phyloP scores from a whole-genome alignment of 2,888 invertebrate genomes.

The Diloba caeruleocephala region DNA sequence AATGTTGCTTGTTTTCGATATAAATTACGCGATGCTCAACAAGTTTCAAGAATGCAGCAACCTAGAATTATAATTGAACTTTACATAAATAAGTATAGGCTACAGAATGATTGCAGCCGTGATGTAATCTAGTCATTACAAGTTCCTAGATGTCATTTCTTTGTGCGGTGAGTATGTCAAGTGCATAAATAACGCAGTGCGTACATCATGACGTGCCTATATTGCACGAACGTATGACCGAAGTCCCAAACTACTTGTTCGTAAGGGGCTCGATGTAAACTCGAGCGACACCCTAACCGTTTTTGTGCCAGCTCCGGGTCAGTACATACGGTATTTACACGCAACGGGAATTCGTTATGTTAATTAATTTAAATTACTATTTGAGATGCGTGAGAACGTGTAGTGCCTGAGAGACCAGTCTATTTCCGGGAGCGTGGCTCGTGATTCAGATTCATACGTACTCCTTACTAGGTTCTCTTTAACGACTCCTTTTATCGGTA shows the following conservation, averaged over 20 bases:
- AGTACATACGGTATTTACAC: constrained; percentile 48
- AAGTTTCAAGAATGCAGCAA: constrained; percentile 25
- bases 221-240: constrained; percentile 15
- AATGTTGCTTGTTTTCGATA: not conserved
- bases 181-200: constrained; percentile 55
- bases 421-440: constrained; percentile 55
- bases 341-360: constrained; percentile 61
- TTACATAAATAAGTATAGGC: constrained; percentile 27
- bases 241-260: constrained; percentile 36
- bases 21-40: constrained; percentile 10
- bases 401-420: constrained; percentile 29
- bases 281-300: constrained; percentile 45
- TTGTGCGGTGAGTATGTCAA: constrained; percentile 61
- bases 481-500: constrained; percentile 26
- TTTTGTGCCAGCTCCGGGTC: constrained; percentile 50
- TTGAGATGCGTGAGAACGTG: constrained; percentile 64
- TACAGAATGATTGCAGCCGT: constrained; percentile 44
- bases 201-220: constrained; percentile 27
- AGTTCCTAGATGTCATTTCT: constrained; percentile 56
- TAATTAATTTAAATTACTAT: constrained; percentile 68
- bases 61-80: constrained; percentile 51
- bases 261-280: constrained; percentile 36
- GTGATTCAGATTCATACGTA: constrained; percentile 24
- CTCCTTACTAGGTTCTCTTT: constrained; percentile 3
- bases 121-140: constrained; percentile 52